Evolutionary conservation across 2,888 invertebrate species (phyloP).

Genomic region (Scelioninae gen. 1): DNA sequence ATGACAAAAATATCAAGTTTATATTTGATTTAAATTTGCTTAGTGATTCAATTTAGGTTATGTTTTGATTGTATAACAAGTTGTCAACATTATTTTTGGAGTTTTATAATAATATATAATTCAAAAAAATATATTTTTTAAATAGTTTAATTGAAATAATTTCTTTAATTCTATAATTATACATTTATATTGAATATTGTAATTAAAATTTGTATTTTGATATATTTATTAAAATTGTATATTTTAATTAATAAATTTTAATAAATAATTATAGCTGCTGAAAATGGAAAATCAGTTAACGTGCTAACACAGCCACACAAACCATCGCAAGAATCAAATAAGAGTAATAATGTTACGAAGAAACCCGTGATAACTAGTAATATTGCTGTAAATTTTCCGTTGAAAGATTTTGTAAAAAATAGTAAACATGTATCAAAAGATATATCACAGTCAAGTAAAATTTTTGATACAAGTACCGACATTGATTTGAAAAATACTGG

Average conservation of each 20-base stretch:
- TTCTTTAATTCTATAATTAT: no score
- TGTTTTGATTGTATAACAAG: not conserved
- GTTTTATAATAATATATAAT: no score
- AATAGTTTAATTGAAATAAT: no score
- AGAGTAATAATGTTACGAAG: not conserved
- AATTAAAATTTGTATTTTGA: no score
- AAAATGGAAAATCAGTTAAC: not conserved
- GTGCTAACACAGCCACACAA: not conserved
- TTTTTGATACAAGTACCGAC: not conserved
- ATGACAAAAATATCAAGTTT: not conserved
- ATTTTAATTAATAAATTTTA: no score
- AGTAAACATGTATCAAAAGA: slow-evolving; percentile 10
- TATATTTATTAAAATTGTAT: no score
- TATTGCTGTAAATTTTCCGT: slow-evolving; percentile 23
- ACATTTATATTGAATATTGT: no score
- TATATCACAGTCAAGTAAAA: slow-evolving; percentile 12
- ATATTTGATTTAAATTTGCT: not conserved
- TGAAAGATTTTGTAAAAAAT: slow-evolving; percentile 2
- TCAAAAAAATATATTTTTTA: no score
- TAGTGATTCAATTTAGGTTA: not conserved
- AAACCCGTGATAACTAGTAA: slow-evolving; percentile 37
- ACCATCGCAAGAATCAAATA: slow-evolving; percentile 2
- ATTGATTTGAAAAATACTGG: not conserved
- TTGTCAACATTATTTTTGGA: not conserved
- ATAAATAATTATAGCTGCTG: not conserved